Base-by-base conservation (phyloP, 2,888 invertebrate genomes). In the Drosophila suboccidentalis region DNA sequence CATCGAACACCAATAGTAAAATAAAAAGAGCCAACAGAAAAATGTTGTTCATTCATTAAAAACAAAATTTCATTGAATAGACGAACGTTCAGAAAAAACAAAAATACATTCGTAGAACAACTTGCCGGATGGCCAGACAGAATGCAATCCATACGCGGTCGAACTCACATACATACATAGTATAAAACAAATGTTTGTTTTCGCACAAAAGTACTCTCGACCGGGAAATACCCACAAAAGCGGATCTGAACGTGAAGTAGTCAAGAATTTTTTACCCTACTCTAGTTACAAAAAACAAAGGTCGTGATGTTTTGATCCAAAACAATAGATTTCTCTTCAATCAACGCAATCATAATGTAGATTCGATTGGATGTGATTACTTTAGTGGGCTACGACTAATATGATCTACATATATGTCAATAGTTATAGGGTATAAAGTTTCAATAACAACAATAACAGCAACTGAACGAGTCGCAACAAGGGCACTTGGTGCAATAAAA, bases 31-130 rank as follows among this genome's bases (percentile, higher is more conserved):
- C 57, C 53, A 79, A 70, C 72, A 71, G 80, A 65, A 86, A 73
- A 78, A 80, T 87, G 75, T 78, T 87, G 82, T 84, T 87, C 84
- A 88, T 88, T 88, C 88, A 88, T 83, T 83, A 83, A 81, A 83
- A 77, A 70, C 62, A 82, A 80, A 77, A 80, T 64, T 73, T 71
- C 75, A 85, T 77, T 86, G 79, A 86, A 86, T 79, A 77, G 67
- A 68, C 54, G 60, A 68, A 68, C 66, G 73, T 38, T 68, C 26
- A 26, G 61, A 65, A 75, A 78, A 71, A 73, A 29, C 8, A 29
- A 29, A 29, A 29, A 29, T 29, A 29, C 46, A 76, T 64, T 72
- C 68, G 67, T 58, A 68, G 15, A 50, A 39, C 47, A 44, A 58
- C 51, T 62, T 46, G 60, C 64, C 59, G 47, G 17, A 36, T 63